Evolutionary conservation across 2,113 vertebrate species (phyloP).

Genomic region (Chrysemys picta): DNA sequence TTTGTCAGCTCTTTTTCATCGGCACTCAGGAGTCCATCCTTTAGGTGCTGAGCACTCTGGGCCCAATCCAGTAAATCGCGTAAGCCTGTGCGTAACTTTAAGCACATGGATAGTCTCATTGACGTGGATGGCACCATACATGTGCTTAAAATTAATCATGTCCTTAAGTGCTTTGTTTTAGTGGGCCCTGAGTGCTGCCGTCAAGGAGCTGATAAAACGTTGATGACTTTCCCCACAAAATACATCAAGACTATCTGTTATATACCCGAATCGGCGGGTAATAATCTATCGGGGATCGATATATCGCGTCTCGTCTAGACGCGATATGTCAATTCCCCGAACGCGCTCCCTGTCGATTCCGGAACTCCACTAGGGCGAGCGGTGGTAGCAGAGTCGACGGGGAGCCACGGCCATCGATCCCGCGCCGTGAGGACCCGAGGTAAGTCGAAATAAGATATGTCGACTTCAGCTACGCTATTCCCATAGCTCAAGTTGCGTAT

Average conservation of each 20-base stretch:
- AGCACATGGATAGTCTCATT: neutral
- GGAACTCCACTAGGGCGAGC: too few species aligned
- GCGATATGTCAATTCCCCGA: too few species aligned
- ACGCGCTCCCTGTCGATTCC: too few species aligned
- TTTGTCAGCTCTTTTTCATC: neutral
- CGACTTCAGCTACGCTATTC: too few species aligned
- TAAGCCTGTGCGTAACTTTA: neutral
- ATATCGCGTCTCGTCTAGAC: too few species aligned
- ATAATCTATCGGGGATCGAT: too few species aligned
- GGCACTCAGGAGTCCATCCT: neutral
- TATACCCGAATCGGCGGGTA: too few species aligned
- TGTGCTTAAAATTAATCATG: neutral
- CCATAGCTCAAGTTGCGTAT: too few species aligned
- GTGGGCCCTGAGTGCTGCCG: neutral
- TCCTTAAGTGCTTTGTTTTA: neutral
- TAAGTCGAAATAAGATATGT: too few species aligned
- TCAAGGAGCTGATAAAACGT: neutral
- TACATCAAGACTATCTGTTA: neutral
- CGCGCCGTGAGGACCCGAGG: too few species aligned
- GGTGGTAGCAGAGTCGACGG: too few species aligned
- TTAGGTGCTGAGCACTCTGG: neutral
- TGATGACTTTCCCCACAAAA: neutral
- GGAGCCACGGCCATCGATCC: too few species aligned
- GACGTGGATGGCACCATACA: neutral
- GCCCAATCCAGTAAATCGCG: neutral